Conservation (phyloP, 2,113 vertebrate species). For the Ondatra zibethicus region DNA sequence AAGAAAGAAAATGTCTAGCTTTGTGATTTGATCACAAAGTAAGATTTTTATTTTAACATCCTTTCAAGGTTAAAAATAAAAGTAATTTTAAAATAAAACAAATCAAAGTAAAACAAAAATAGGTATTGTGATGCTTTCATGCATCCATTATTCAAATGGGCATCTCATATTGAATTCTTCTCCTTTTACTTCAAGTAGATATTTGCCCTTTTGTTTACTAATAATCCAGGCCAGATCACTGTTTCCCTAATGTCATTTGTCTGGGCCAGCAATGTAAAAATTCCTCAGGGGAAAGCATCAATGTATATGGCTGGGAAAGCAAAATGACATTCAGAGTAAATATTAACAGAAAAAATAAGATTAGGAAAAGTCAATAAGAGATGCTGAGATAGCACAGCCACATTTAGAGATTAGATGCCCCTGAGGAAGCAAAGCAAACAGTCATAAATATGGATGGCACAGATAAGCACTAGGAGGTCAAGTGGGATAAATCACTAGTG, state of each 20-base stretch:
- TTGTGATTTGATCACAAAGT: neutral
- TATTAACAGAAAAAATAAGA: slow-evolving; percentile 73
- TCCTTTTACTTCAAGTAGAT: neutral
- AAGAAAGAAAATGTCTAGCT: neutral
- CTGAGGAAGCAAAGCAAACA: neutral
- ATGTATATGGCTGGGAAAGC: neutral
- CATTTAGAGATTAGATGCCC: slow-evolving; percentile 27
- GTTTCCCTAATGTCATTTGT: slow-evolving; percentile 58
- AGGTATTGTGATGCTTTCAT: neutral
- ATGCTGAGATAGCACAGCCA: slow-evolving; percentile 42
- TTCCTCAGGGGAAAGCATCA: neutral
- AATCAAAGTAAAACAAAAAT: neutral
- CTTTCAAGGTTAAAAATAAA: neutral
- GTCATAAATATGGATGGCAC: slow-evolving; percentile 9
- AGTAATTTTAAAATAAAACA: neutral
- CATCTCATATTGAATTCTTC: slow-evolving; percentile 18
- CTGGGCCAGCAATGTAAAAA: slow-evolving; percentile 32
- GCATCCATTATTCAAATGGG: neutral
- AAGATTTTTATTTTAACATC: neutral
- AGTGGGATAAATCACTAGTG: neutral
- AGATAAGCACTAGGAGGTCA: neutral
- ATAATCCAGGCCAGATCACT: neutral
- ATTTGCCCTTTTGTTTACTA: neutral
- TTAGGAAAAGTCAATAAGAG: slow-evolving; percentile 71
- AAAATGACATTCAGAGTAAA: slow-evolving; percentile 67